A percentile compares a stretch with the other conserved stretches of the same genome.
phyloP scores from a whole-genome alignment of 2,113 vertebrate species.

The Passer montanus region DNA sequence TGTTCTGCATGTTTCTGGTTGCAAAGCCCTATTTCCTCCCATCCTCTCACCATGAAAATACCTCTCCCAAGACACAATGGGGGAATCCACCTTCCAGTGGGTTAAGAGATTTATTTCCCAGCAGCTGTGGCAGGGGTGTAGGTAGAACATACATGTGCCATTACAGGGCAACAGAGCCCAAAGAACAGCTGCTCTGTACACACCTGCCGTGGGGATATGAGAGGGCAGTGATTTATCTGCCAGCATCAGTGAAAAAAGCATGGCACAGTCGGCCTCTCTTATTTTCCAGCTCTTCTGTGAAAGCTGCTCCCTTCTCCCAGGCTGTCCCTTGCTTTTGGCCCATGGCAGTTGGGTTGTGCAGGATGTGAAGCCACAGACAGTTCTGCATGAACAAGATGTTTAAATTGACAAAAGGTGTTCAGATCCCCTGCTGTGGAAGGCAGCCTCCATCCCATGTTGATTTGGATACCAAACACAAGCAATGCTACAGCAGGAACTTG shows the following conservation, averaged over 20 bases:
- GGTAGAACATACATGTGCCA: conserved; percentile 10
- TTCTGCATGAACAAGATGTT: not conserved
- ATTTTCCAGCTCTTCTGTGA: not conserved
- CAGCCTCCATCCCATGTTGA: not conserved
- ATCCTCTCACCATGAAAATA: not conserved
- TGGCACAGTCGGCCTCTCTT: not conserved
- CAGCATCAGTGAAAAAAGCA: not conserved
- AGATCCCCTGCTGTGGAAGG: not conserved
- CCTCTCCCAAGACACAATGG: not conserved
- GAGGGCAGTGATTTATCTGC: conserved; percentile 33
- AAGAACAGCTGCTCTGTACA: conserved; percentile 28
- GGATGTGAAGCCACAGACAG: not conserved
- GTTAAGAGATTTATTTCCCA: conserved; percentile 36
- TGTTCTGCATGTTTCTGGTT: not conserved
- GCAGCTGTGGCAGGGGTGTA: conserved; percentile 15
- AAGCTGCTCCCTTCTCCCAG: not conserved
- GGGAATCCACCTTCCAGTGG: conserved; percentile 34
- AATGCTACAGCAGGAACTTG: not conserved
- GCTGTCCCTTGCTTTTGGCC: not conserved
- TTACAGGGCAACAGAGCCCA: not conserved
- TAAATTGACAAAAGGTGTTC: not conserved
- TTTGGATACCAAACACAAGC: not conserved
- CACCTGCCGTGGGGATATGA: not conserved
- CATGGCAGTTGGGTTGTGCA: not conserved
- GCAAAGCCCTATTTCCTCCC: not conserved